phyloP scores from a whole-genome alignment of 2,113 vertebrate species.

The Phalacrocorax aristotelis region DNA sequence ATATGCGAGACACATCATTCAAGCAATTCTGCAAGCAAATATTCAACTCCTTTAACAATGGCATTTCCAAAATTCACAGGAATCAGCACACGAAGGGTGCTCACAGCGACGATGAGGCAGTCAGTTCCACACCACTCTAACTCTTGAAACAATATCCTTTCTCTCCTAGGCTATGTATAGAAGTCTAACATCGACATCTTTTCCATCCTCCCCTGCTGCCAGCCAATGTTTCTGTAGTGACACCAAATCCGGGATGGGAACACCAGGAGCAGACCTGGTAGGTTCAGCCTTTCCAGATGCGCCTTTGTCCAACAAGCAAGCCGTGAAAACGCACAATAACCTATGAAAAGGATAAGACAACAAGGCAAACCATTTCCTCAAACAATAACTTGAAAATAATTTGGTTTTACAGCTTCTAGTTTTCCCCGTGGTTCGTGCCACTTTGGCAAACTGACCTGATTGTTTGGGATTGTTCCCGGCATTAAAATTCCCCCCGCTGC shows the following conservation, averaged over 20 bases:
- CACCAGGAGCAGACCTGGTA: neutral
- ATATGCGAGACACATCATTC: neutral
- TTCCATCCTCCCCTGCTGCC: neutral
- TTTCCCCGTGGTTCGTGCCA: neutral
- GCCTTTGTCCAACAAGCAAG: neutral
- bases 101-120: too few relatives aligned
- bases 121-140: neutral
- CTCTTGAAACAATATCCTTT: neutral
- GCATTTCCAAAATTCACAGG: neutral
- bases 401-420: constrained; percentile 2
- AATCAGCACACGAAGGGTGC: neutral
- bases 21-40: neutral
- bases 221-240: neutral
- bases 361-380: constrained; percentile 21
- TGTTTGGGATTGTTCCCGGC: neutral
- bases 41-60: neutral
- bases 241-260: neutral
- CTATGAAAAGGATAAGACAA: neutral
- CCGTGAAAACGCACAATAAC: neutral
- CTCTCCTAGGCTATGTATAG: neutral
- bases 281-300: neutral
- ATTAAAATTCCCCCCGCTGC: neutral
- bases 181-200: neutral
- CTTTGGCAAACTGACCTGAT: neutral
- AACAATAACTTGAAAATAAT: constrained; percentile 24